Conservation (phyloP, 1,140 invertebrate genomes). For the Hylaeus volcanicus region DNA sequence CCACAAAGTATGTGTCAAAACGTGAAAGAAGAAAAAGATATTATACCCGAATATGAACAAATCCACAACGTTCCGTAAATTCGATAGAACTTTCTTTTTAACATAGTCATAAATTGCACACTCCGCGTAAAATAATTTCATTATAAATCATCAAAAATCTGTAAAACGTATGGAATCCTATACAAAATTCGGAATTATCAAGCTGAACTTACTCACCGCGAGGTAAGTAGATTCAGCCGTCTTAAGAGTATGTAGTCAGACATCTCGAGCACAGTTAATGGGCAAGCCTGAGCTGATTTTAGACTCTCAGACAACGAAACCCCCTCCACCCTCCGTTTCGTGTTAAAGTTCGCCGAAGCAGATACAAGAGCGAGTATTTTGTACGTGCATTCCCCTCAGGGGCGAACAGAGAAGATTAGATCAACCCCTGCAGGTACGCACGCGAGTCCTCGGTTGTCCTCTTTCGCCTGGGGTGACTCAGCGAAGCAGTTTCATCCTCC, state of each 20-base stretch:
- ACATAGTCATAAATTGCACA: no score
- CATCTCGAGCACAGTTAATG: neutral
- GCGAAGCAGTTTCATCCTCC: neutral
- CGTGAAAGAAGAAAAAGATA: no score
- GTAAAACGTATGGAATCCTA: neutral
- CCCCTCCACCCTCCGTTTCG: neutral
- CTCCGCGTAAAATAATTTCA: no score
- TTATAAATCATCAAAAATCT: no score
- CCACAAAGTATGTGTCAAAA: no score
- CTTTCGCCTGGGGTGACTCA: slow-evolving; percentile 20
- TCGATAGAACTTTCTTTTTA: no score
- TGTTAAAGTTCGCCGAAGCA: neutral
- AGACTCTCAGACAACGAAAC: neutral
- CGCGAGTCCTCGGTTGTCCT: slow-evolving; percentile 11
- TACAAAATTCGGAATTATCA: no score
- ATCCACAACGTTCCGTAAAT: no score
- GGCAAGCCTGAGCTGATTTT: neutral
- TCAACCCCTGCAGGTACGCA: neutral
- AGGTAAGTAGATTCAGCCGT: neutral
- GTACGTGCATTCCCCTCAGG: neutral
- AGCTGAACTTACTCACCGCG: neutral
- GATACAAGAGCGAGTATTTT: neutral
- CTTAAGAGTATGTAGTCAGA: no score
- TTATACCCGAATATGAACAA: no score
- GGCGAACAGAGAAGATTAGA: slow-evolving; percentile 18